phyloP scores from a whole-genome alignment of 2,113 vertebrate genomes.

The Phylloscopus whistleri region DNA sequence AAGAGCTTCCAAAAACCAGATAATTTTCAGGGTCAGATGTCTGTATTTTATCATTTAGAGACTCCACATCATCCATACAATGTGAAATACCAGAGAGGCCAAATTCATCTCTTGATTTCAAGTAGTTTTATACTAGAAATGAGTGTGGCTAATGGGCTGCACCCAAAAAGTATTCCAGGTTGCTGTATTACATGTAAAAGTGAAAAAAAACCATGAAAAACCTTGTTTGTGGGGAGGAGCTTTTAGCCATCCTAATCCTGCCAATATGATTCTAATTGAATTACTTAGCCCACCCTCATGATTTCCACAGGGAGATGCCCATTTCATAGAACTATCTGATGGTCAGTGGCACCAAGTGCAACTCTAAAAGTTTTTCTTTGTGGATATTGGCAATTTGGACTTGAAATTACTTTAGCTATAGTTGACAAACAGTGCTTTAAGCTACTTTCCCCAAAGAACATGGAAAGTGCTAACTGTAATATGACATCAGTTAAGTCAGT shows the following conservation, averaged over 20 bases:
- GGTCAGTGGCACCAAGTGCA: not conserved
- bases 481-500: not conserved
- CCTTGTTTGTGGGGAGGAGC: not conserved
- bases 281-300: not conserved
- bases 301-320: not conserved
- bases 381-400: not conserved
- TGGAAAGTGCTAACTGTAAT: not conserved
- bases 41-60: not conserved
- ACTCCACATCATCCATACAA: not conserved
- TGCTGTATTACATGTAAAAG: not conserved
- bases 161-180: not conserved
- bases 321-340: not conserved
- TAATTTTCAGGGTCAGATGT: not conserved
- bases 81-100: not conserved
- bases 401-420: not conserved
- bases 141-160: not conserved
- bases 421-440: not conserved
- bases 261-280: not conserved
- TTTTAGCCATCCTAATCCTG: not conserved
- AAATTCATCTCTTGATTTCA: not conserved
- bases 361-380: not conserved
- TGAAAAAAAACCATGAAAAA: not conserved
- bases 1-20: not conserved
- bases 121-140: not conserved
- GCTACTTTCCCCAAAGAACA: not conserved